Conservation (phyloP, 1,140 invertebrate genomes). For the Melipona quadrifasciata region DNA sequence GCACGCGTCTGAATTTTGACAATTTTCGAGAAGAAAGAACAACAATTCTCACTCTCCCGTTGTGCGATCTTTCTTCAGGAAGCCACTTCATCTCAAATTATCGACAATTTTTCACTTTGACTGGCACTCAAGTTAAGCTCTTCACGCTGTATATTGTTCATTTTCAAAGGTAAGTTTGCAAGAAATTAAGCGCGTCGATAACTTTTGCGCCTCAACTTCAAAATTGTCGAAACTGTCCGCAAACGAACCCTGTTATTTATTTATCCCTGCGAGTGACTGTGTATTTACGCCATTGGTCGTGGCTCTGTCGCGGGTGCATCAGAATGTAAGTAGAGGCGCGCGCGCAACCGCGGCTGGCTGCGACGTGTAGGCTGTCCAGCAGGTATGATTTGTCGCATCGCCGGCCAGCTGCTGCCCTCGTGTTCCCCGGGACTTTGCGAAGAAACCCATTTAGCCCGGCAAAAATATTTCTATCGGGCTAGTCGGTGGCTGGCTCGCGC, state of each 20-base stretch:
- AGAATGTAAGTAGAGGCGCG: conserved; percentile 11
- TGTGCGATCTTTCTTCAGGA: no score
- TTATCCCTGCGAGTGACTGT: no score
- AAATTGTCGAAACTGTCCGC: neutral
- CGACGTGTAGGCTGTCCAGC: conserved; percentile 60
- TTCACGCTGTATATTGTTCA: no score
- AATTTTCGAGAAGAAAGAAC: no score
- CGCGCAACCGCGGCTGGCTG: conserved; percentile 21
- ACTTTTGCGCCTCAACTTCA: no score
- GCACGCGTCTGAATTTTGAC: no score
- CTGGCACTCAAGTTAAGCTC: no score
- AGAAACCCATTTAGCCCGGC: conserved; percentile 48
- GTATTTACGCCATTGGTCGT: conserved; percentile 21
- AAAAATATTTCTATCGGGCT: conserved; percentile 56
- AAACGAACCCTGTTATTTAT: neutral
- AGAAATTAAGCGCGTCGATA: no score
- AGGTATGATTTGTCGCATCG: conserved; percentile 76
- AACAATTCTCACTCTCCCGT: no score
- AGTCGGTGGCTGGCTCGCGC: conserved; percentile 23
- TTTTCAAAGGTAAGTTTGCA: no score
- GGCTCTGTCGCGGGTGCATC: conserved; percentile 39
- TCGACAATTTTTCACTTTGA: no score
- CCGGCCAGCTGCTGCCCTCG: conserved; percentile 72
- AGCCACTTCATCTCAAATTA: no score
- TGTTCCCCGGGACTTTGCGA: conserved; percentile 53